Conservation (phyloP, 2,113 vertebrate species). For the Saccopteryx bilineata region DNA sequence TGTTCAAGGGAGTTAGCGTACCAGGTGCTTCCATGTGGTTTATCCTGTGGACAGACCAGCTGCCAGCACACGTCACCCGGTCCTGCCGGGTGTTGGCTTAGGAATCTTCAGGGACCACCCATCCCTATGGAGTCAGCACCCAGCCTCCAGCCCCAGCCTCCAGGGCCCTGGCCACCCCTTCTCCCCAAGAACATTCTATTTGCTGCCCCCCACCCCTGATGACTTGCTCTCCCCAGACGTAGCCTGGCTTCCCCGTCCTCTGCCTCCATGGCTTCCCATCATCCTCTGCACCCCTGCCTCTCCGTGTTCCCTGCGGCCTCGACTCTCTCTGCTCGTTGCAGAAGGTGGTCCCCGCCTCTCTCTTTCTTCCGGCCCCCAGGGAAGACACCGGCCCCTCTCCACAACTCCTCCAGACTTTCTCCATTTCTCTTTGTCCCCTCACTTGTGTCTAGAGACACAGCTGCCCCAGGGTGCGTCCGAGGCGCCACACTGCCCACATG, state of each 20-base stretch:
- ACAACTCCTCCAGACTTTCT: accelerated
- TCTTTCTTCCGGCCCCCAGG: neutral
- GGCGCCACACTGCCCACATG: accelerated
- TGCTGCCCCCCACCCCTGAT: neutral
- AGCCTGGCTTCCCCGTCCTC: too few relatives aligned
- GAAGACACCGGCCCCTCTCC: neutral
- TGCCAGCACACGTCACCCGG: neutral
- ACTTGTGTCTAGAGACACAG: neutral
- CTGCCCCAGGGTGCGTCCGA: neutral
- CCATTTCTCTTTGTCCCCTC: neutral
- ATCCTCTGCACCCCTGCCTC: neutral
- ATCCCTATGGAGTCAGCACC: neutral
- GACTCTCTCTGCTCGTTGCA: neutral
- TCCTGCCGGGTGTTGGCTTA: neutral
- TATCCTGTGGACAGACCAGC: neutral
- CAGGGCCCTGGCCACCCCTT: neutral
- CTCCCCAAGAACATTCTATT: neutral
- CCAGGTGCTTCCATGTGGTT: neutral
- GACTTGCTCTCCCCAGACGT: neutral
- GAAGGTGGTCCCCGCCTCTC: neutral
- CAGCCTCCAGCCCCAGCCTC: accelerated
- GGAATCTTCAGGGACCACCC: neutral
- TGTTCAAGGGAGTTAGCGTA: neutral
- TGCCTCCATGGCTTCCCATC: neutral
- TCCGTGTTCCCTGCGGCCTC: neutral